Evolutionary conservation across 2,113 vertebrate genomes (phyloP).

Genomic region (Gallinago media): DNA sequence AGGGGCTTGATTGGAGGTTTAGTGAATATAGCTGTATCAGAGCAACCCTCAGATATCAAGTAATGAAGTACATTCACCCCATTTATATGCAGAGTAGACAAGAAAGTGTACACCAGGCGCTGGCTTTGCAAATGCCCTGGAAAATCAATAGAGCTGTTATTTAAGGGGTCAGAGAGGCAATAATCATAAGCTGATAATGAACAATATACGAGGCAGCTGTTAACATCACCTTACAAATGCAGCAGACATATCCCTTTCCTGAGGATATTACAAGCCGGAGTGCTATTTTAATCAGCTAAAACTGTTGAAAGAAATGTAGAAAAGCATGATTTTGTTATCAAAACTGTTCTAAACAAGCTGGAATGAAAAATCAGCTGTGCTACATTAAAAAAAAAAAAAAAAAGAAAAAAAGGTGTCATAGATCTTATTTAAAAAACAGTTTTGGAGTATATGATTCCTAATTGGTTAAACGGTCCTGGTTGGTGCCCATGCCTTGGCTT

Average conservation of each 20-base stretch:
- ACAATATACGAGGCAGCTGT: not conserved
- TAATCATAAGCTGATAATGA: not conserved
- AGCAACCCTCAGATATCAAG: not conserved
- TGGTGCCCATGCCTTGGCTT: not conserved
- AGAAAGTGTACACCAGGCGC: rapidly evolving
- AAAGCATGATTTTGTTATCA: slow-evolving; percentile 1
- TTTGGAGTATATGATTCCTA: not conserved
- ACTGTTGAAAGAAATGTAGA: not conserved
- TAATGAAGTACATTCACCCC: not conserved
- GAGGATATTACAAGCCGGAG: slow-evolving; percentile 1
- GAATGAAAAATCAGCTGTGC: not conserved
- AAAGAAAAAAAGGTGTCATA: not conserved
- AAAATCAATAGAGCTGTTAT: not conserved
- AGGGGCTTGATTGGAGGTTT: not conserved
- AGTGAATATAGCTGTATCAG: not conserved
- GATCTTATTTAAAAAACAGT: not conserved
- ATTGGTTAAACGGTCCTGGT: not conserved
- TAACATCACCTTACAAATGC: not conserved
- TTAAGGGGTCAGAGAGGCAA: not conserved
- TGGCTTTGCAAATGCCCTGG: not conserved
- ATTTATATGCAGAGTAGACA: not conserved
- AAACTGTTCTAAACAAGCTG: slow-evolving; percentile 4
- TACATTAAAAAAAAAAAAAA: not conserved
- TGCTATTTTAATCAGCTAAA: slow-evolving; percentile 25
- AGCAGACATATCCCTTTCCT: not conserved